Evolutionary conservation across 2,888 invertebrate genomes (phyloP).

Genomic region (Napeogenes inachia): DNA sequence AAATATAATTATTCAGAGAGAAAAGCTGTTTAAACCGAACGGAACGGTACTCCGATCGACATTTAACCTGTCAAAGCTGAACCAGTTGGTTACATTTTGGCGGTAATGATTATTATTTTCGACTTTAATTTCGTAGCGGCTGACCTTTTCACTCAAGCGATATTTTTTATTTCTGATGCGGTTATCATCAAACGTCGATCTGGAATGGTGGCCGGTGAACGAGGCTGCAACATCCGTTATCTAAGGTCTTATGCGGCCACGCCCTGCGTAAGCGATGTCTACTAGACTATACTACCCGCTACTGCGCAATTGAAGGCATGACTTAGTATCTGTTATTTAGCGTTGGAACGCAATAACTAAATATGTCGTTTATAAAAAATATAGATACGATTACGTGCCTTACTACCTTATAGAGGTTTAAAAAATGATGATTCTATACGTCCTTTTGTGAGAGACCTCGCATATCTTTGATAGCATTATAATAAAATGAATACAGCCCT

Average conservation of each 20-base stretch:
- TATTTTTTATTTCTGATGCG: slow-evolving; percentile 58
- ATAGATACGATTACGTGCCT: neutral
- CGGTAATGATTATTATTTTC: slow-evolving; percentile 64
- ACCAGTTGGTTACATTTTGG: slow-evolving; percentile 51
- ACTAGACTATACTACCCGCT: slow-evolving; percentile 49
- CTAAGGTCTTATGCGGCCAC: slow-evolving; percentile 64
- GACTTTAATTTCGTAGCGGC: slow-evolving; percentile 62
- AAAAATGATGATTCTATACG: slow-evolving; percentile 19
- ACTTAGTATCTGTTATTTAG: slow-evolving; percentile 38
- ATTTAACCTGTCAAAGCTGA: slow-evolving; percentile 59
- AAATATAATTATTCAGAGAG: slow-evolving; percentile 46
- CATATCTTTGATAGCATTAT: slow-evolving; percentile 19
- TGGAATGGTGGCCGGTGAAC: slow-evolving; percentile 52
- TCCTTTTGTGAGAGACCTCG: slow-evolving; percentile 20
- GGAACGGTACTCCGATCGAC: slow-evolving; percentile 40
- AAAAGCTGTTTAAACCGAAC: slow-evolving; percentile 41
- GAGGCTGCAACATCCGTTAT: slow-evolving; percentile 71
- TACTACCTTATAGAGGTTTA: slow-evolving; percentile 13
- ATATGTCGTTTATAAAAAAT: slow-evolving; percentile 32
- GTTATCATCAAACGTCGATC: slow-evolving; percentile 67
- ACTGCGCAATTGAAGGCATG: slow-evolving; percentile 40
- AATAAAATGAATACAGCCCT: slow-evolving; percentile 11
- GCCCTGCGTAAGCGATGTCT: slow-evolving; percentile 55
- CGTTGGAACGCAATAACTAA: slow-evolving; percentile 34
- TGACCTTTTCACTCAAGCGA: slow-evolving; percentile 72